These are phyloP conservation scores for Standfussiana lucernea DNA, from an alignment of 2,888 invertebrate species.

Conservation along the genomic window DNA sequence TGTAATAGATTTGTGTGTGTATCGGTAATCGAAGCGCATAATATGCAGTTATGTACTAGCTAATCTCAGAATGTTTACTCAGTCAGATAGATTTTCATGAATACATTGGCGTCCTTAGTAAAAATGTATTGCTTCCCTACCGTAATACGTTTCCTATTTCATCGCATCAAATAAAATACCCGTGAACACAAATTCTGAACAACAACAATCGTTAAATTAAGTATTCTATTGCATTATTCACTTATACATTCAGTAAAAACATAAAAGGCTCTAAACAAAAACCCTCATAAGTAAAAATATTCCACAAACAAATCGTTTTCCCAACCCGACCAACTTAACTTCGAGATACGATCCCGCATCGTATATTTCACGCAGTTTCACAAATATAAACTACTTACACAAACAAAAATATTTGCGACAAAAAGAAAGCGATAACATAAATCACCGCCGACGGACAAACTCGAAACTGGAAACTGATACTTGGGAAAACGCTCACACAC, in stretches of 20 bases:
- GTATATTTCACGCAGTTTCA: slow-evolving; percentile 56
- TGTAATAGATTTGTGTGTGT: neutral
- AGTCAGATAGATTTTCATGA: neutral
- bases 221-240: slow-evolving; percentile 34
- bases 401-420: slow-evolving; percentile 72
- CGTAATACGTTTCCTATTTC: neutral
- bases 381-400: slow-evolving; percentile 61
- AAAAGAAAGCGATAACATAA: slow-evolving; percentile 74
- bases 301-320: slow-evolving; percentile 36
- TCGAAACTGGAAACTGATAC: slow-evolving; percentile 76
- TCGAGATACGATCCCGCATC: slow-evolving; percentile 42
- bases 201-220: slow-evolving; percentile 20
- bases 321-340: slow-evolving; percentile 41
- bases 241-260: slow-evolving; percentile 26
- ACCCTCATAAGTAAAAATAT: slow-evolving; percentile 33
- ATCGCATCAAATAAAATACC: slow-evolving; percentile 1
- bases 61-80: neutral
- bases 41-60: neutral
- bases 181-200: slow-evolving; percentile 25
- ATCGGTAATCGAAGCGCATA: neutral
- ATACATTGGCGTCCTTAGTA: neutral
- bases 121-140: neutral
- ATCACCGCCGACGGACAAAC: slow-evolving; percentile 74
- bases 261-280: slow-evolving; percentile 27
- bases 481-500: slow-evolving; percentile 76